These are phyloP conservation scores for Eupithecia tripunctaria DNA, from an alignment of 2,888 invertebrate species.

Conservation along the genomic window DNA sequence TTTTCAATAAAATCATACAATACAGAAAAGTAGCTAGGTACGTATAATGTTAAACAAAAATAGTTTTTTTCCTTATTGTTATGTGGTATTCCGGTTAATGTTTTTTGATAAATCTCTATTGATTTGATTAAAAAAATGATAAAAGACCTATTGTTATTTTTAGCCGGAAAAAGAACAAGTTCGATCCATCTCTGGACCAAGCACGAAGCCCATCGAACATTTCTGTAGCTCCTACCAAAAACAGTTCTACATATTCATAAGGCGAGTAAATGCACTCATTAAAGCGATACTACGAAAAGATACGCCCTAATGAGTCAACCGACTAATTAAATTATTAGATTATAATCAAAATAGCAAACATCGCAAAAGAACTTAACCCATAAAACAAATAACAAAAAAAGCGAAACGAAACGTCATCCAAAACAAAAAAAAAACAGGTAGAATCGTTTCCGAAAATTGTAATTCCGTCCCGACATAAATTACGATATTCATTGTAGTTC, in stretches of 20 bases:
- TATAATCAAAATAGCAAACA: slow-evolving; percentile 54
- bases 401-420: slow-evolving; percentile 73
- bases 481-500: slow-evolving; percentile 81
- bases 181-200: neutral
- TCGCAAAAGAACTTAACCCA: slow-evolving; percentile 74
- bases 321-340: slow-evolving; percentile 69
- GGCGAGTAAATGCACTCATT: slow-evolving; percentile 76
- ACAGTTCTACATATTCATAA: slow-evolving; percentile 74
- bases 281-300: slow-evolving; percentile 44
- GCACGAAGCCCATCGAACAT: slow-evolving; percentile 44
- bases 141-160: neutral
- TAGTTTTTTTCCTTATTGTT: neutral
- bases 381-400: slow-evolving; percentile 63
- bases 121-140: neutral
- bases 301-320: slow-evolving; percentile 63
- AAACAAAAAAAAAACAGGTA: slow-evolving; percentile 68
- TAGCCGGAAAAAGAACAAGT: neutral
- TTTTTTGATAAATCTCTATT: neutral
- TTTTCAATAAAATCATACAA: too few relatives aligned
- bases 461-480: slow-evolving; percentile 78
- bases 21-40: too few relatives aligned
- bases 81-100: neutral
- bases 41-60: neutral
- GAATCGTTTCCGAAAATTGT: slow-evolving; percentile 77
- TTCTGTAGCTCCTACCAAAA: slow-evolving; percentile 60